Percentiles rank a stretch among this genome's conserved stretches.
phyloP scores from a whole-genome alignment of 2,888 invertebrate species.

The Isoperla grammatica region DNA sequence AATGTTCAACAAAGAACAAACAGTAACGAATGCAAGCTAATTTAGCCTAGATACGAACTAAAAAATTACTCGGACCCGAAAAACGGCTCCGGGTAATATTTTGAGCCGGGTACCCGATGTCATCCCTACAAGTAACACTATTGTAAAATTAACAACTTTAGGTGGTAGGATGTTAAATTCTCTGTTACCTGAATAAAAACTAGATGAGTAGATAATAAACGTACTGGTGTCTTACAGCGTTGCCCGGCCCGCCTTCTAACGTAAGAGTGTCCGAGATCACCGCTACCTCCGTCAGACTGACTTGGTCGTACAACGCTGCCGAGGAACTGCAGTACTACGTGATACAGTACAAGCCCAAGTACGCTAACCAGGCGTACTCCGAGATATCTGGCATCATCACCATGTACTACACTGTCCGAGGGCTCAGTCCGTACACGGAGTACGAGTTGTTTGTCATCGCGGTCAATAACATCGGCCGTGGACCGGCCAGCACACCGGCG shows the following conservation, averaged over 20 bases:
- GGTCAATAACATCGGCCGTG: slow-evolving; percentile 89
- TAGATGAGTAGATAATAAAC: no score
- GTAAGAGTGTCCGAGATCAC: slow-evolving; percentile 90
- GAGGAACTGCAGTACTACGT: slow-evolving; percentile 94
- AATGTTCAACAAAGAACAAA: no score
- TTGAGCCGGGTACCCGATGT: no score
- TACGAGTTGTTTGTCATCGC: slow-evolving; percentile 96
- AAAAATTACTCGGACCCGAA: no score
- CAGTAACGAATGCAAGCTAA: no score
- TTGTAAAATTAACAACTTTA: no score
- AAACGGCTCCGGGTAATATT: no score
- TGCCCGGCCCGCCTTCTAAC: slow-evolving; percentile 86
- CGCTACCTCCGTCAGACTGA: slow-evolving; percentile 84
- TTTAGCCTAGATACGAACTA: no score
- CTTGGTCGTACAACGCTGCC: slow-evolving; percentile 86
- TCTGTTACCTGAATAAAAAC: no score
- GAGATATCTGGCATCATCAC: slow-evolving; percentile 92
- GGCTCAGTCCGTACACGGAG: slow-evolving; percentile 88
- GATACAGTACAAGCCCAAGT: slow-evolving; percentile 94
- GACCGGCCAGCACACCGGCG: slow-evolving; percentile 80
- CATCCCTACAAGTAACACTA: no score
- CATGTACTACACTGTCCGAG: slow-evolving; percentile 85
- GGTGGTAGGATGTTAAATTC: no score
- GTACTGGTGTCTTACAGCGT: slow-evolving; percentile 68
- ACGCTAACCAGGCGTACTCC: slow-evolving; percentile 84